phyloP scores from a whole-genome alignment of 2,113 vertebrate genomes.

The Rhizomys pruinosus region DNA sequence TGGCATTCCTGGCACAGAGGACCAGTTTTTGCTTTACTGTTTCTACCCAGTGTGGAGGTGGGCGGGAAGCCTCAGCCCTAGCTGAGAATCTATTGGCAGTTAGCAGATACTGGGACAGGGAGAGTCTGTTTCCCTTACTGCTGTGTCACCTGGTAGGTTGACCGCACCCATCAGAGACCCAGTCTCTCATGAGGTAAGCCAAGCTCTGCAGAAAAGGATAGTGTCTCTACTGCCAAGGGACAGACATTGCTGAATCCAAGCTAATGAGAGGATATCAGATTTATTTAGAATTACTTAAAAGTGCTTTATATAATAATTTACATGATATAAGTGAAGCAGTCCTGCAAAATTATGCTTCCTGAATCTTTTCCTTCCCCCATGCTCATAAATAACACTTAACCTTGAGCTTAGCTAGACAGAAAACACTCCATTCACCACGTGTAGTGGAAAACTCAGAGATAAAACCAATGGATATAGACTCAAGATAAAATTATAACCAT shows the following conservation, averaged over 20 bases:
- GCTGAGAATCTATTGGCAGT: too few relatives aligned
- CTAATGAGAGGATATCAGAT: background rate
- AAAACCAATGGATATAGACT: background rate
- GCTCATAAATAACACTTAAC: background rate
- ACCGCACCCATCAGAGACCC: too few relatives aligned
- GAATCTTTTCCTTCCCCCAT: background rate
- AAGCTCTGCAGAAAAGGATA: background rate
- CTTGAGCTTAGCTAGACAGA: background rate
- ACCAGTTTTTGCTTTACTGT: background rate
- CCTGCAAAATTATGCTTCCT: background rate
- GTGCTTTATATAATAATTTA: background rate
- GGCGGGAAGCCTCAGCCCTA: too few relatives aligned
- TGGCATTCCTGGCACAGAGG: background rate
- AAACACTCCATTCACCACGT: background rate
- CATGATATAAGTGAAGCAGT: background rate
- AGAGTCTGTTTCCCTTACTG: too few relatives aligned
- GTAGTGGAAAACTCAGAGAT: background rate
- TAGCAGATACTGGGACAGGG: too few relatives aligned
- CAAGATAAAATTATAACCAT: constrained; percentile 13
- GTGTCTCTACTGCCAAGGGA: background rate
- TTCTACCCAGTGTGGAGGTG: too few relatives aligned
- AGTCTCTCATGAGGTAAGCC: background rate
- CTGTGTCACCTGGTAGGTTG: too few relatives aligned
- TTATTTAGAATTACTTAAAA: constrained; percentile 10
- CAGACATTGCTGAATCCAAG: background rate